phyloP scores from a whole-genome alignment of 2,888 invertebrate species.

The Pemphredon lugubris region DNA sequence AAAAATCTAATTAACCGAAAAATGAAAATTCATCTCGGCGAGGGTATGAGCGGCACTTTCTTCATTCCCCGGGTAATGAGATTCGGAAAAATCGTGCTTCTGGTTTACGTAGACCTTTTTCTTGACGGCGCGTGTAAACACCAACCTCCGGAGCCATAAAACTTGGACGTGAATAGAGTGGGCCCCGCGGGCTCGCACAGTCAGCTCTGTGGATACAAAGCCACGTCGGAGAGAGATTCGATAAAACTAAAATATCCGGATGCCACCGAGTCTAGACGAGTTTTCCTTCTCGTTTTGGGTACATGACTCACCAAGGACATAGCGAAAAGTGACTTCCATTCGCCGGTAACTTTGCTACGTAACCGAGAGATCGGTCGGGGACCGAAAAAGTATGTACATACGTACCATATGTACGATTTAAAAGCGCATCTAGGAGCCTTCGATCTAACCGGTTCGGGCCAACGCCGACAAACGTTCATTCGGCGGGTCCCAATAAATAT shows the following conservation, averaged over 20 bases:
- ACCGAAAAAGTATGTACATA: background rate
- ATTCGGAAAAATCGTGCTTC: background rate
- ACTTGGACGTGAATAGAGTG: slow-evolving; percentile 43
- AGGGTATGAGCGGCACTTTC: background rate
- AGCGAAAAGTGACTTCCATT: slow-evolving; percentile 3
- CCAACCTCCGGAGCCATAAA: slow-evolving; percentile 44
- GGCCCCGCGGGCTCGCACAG: slow-evolving; percentile 37
- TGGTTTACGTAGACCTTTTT: background rate
- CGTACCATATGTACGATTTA: background rate
- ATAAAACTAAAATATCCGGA: slow-evolving; percentile 44
- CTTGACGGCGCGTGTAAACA: slow-evolving; percentile 1
- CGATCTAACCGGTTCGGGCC: no score
- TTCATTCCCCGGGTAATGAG: background rate
- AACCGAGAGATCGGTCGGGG: background rate
- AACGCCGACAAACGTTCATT: no score
- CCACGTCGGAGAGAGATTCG: slow-evolving; percentile 34
- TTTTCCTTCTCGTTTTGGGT: slow-evolving; percentile 11
- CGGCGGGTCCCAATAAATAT: no score
- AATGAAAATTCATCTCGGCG: background rate
- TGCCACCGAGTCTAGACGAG: slow-evolving; percentile 40
- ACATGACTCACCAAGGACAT: slow-evolving; percentile 16
- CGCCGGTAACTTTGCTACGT: background rate
- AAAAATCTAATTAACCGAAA: slow-evolving; percentile 16
- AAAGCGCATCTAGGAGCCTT: no score
- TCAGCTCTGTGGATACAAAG: slow-evolving; percentile 30